Conservation (phyloP, 2,113 vertebrate species). For the Corvus moneduloides region DNA sequence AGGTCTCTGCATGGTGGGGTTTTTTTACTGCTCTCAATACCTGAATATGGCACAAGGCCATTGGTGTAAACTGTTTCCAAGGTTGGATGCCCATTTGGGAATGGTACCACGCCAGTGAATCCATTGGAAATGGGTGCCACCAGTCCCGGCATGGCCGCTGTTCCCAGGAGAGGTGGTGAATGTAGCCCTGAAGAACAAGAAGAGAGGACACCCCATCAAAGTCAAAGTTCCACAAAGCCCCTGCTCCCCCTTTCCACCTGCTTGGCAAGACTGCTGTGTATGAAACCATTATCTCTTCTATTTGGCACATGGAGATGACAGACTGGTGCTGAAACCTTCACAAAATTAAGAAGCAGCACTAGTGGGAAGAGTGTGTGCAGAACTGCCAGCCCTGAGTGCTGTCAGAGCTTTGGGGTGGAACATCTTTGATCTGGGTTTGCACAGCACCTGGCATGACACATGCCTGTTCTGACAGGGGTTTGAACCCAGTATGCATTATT, state of each 20-base stretch:
- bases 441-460: not conserved
- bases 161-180: conserved; percentile 91
- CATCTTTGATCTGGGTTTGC: not conserved
- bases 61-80: conserved; percentile 95
- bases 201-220: not conserved
- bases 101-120: conserved; percentile 91
- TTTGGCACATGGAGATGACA: not conserved
- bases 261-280: not conserved
- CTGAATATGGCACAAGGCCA: conserved; percentile 91
- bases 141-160: conserved; percentile 87
- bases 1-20: not conserved
- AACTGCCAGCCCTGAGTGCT: not conserved
- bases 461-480: not conserved
- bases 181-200: conserved; percentile 81
- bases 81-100: conserved; percentile 89
- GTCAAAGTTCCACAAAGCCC: not conserved
- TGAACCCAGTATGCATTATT: not conserved
- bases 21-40: conserved; percentile 28
- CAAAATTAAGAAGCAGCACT: not conserved
- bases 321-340: not conserved
- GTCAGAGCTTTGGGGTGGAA: not conserved
- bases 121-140: conserved; percentile 92
- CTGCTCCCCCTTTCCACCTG: not conserved
- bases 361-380: not conserved
- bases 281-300: not conserved